phyloP scores from a whole-genome alignment of 2,797 vertebrate species.

The Pterois miles region DNA sequence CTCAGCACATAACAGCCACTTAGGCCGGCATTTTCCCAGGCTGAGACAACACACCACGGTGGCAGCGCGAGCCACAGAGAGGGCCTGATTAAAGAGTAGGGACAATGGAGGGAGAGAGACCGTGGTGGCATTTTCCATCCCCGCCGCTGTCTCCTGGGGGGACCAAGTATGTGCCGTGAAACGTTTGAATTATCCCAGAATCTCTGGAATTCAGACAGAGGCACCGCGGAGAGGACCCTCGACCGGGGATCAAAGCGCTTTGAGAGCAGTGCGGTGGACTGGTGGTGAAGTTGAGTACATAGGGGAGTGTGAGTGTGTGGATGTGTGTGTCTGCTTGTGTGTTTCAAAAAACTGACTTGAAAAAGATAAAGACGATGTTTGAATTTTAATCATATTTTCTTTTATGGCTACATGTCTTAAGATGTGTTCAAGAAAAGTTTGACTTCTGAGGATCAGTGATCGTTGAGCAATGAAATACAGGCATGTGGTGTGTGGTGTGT shows the following conservation, averaged over 20 bases:
- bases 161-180: conserved; percentile 82
- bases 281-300: conserved; percentile 72
- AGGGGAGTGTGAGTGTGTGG: conserved; percentile 55
- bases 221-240: conserved; percentile 82
- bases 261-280: conserved; percentile 77
- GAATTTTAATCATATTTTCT: conserved; percentile 59
- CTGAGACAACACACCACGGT: conserved; percentile 83
- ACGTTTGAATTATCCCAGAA: conserved; percentile 86
- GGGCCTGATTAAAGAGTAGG: conserved; percentile 85
- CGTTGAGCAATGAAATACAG: conserved; percentile 58
- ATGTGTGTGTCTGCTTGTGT: conserved; percentile 38
- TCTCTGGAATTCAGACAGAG: conserved; percentile 85
- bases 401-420: conserved; percentile 52
- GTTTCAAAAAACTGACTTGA: conserved; percentile 45
- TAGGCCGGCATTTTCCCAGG: conserved; percentile 85
- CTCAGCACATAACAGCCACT: conserved; percentile 78
- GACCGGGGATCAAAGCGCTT: conserved; percentile 82
- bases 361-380: conserved; percentile 67
- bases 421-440: conserved; percentile 42
- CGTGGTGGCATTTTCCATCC: conserved; percentile 83
- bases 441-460: conserved; percentile 62
- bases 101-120: conserved; percentile 83
- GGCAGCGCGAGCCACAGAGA: conserved; percentile 81
- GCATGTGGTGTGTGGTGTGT: conserved; percentile 43
- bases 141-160: conserved; percentile 77